These are phyloP conservation scores for Stomorhina lunata DNA, from an alignment of 2,888 invertebrate genomes.

Conservation along the genomic window DNA sequence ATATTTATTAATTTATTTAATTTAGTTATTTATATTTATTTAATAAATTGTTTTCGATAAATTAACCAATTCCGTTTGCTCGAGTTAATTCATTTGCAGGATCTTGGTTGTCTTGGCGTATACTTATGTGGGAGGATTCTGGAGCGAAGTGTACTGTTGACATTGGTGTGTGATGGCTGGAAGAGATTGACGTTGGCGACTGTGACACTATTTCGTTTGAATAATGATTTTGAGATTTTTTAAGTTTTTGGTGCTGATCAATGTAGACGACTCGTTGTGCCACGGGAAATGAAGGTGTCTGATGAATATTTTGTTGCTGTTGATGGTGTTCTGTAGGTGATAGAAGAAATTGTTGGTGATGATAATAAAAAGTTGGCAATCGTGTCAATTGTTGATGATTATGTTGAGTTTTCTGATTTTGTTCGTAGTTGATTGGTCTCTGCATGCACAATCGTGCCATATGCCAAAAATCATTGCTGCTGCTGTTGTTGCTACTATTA, in stretches of 20 bases:
- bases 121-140: constrained; percentile 4
- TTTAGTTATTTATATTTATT: no score
- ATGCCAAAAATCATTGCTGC: constrained; percentile 50
- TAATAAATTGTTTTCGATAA: no score
- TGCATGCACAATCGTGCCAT: constrained; percentile 55
- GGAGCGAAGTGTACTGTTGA: not conserved
- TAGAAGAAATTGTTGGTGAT: constrained; percentile 36
- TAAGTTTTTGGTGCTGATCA: constrained; percentile 42
- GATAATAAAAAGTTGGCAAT: constrained; percentile 35
- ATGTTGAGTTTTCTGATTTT: constrained; percentile 25
- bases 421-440: constrained; percentile 35
- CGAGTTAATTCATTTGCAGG: not conserved
- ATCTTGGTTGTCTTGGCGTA: not conserved
- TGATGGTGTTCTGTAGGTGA: constrained; percentile 28
- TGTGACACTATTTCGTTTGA: not conserved
- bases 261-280: constrained; percentile 45
- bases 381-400: constrained; percentile 32
- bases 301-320: constrained; percentile 29
- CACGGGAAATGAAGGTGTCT: not conserved
- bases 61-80: constrained; percentile 16
- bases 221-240: constrained; percentile 19
- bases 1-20: no score
- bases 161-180: not conserved
- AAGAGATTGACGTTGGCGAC: not conserved
- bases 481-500: constrained; percentile 1